Evolutionary conservation across 2,888 invertebrate genomes (phyloP).

Genomic region (Microctonus hyperodae): DNA sequence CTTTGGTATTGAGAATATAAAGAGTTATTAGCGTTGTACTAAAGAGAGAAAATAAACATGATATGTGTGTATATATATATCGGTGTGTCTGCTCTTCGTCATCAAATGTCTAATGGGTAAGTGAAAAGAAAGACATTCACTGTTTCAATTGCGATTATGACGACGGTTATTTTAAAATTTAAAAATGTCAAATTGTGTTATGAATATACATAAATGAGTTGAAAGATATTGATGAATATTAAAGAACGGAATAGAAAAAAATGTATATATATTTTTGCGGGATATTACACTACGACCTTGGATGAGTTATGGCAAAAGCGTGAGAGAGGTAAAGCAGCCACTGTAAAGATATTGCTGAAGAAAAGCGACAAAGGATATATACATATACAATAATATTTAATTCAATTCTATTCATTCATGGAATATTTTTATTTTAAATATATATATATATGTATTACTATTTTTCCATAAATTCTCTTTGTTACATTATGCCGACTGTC

Average conservation of each 20-base stretch:
- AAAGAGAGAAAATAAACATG: slow-evolving; percentile 10
- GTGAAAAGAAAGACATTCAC: slow-evolving; percentile 32
- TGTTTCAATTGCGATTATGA: slow-evolving; percentile 25
- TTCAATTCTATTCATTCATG: neutral
- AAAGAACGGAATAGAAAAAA: too few species aligned
- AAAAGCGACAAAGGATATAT: neutral
- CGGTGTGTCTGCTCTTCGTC: slow-evolving; percentile 24
- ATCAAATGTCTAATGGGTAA: slow-evolving; percentile 3
- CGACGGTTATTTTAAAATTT: neutral
- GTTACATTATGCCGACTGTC: slow-evolving; percentile 20
- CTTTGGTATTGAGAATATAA: neutral
- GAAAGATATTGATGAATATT: neutral
- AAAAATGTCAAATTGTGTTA: neutral
- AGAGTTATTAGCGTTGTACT: neutral
- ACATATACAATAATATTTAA: neutral
- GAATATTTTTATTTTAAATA: slow-evolving; percentile 7
- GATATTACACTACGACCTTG: neutral
- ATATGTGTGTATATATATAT: too few species aligned
- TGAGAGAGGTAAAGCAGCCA: too few species aligned
- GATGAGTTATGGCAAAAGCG: neutral
- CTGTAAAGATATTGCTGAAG: neutral
- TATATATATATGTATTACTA: slow-evolving; percentile 11
- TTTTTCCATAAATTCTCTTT: slow-evolving; percentile 2
- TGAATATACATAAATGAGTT: neutral
- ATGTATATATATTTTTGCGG: neutral